These are phyloP conservation scores for Cylloceria caligata DNA, from an alignment of 2,888 invertebrate genomes.

Conservation along the genomic window DNA sequence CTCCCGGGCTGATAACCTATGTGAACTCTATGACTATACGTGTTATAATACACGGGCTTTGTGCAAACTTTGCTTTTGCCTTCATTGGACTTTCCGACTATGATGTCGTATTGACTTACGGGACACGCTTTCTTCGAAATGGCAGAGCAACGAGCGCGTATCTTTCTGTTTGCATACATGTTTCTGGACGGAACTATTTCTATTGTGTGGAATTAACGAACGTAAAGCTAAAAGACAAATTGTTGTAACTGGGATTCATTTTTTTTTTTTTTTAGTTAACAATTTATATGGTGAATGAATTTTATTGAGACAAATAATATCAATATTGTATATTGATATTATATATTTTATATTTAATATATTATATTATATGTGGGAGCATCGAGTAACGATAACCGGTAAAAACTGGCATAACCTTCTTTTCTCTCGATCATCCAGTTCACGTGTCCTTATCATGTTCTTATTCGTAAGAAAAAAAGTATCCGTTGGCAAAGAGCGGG, in stretches of 20 bases:
- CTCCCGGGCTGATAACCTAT: conserved; percentile 77
- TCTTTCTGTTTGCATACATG: neutral
- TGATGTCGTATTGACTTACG: neutral
- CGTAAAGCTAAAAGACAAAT: too few relatives aligned
- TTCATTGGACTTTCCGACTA: neutral
- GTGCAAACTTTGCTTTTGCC: conserved; percentile 27
- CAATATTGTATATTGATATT: neutral
- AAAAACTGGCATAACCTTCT: conserved; percentile 1
- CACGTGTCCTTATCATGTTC: conserved; percentile 30
- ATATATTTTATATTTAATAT: too few relatives aligned
- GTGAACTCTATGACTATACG: conserved; percentile 71
- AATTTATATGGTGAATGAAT: too few relatives aligned
- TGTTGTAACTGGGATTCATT: too few relatives aligned
- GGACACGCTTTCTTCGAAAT: conserved; percentile 20
- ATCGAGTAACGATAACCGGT: neutral
- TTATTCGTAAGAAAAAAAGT: conserved; percentile 49
- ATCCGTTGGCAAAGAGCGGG: neutral
- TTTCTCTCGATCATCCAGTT: conserved; percentile 39
- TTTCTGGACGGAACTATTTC: neutral
- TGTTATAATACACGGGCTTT: conserved; percentile 28
- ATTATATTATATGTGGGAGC: too few relatives aligned
- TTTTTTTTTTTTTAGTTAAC: too few relatives aligned
- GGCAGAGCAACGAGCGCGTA: neutral
- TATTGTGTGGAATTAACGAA: too few relatives aligned
- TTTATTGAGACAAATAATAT: too few relatives aligned